phyloP scores from a whole-genome alignment of 2,113 vertebrate species.

The Falcunculus frontatus region DNA sequence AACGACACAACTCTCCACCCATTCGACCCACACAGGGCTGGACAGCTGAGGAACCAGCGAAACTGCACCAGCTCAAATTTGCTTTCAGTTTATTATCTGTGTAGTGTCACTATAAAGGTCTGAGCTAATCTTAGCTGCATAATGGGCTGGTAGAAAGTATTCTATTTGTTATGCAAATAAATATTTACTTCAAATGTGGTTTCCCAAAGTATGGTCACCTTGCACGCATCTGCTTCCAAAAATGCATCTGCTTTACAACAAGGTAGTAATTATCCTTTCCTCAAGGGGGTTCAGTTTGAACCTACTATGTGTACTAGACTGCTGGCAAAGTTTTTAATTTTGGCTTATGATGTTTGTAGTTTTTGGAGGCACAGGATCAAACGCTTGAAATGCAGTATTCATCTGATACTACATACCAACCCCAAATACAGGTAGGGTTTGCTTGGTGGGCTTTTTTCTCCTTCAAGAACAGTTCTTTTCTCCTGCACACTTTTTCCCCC shows the following conservation, averaged over 20 bases:
- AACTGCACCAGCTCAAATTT: constrained; percentile 61
- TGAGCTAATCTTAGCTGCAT: constrained; percentile 75
- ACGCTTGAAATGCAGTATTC: constrained; percentile 57
- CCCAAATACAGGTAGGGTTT: constrained; percentile 38
- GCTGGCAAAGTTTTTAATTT: constrained; percentile 72
- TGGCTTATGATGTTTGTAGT: constrained; percentile 66
- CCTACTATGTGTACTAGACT: constrained; percentile 72
- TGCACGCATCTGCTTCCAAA: constrained; percentile 74
- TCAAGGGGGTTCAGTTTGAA: constrained; percentile 71
- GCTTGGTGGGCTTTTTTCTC: constrained; percentile 44
- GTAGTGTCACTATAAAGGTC: constrained; percentile 68
- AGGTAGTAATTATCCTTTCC: constrained; percentile 82
- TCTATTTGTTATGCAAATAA: constrained; percentile 77
- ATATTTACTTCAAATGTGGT: constrained; percentile 78
- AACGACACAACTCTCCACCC: not conserved
- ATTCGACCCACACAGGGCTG: not conserved
- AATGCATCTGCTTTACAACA: constrained; percentile 74
- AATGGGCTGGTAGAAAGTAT: constrained; percentile 73
- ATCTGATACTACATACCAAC: constrained; percentile 57
- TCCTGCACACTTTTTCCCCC: not conserved
- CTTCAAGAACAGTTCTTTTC: not conserved
- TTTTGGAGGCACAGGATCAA: constrained; percentile 73
- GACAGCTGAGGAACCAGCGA: constrained; percentile 18
- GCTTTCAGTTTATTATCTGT: constrained; percentile 70
- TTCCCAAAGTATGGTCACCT: constrained; percentile 75